These are phyloP conservation scores for Temnothorax nylanderi DNA, from an alignment of 1,140 invertebrate species.

Conservation along the genomic window DNA sequence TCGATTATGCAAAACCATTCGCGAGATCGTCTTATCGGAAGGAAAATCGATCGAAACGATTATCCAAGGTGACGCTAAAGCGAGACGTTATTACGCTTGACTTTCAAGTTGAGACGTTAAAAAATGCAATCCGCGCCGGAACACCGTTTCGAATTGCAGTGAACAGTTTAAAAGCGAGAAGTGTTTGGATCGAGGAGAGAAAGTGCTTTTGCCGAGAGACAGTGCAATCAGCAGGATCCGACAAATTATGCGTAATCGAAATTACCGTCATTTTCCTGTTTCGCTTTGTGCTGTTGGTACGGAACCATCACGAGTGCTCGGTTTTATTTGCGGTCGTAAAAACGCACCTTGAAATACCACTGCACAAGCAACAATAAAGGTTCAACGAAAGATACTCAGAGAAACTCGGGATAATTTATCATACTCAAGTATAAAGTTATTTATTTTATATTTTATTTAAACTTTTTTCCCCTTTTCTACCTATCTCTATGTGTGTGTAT, in stretches of 20 bases:
- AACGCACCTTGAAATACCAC: slow-evolving; percentile 23
- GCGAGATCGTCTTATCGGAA: neutral
- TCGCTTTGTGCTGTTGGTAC: slow-evolving; percentile 65
- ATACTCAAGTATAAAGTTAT: neutral
- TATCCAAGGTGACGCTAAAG: slow-evolving; percentile 8
- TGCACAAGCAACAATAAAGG: slow-evolving; percentile 12
- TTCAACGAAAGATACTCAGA: slow-evolving; percentile 19
- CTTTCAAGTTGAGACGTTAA: slow-evolving; percentile 29
- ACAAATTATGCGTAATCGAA: slow-evolving; percentile 78
- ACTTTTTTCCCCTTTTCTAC: neutral
- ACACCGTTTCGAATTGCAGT: slow-evolving; percentile 36
- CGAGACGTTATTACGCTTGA: slow-evolving; percentile 6
- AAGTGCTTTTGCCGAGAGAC: slow-evolving; percentile 75
- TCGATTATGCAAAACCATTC: slow-evolving; percentile 49
- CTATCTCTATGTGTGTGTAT: neutral
- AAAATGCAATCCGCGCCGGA: neutral
- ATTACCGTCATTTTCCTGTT: slow-evolving; percentile 75
- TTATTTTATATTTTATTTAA: slow-evolving; percentile 1
- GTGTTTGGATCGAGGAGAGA: slow-evolving; percentile 70
- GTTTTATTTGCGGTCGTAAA: slow-evolving; percentile 50
- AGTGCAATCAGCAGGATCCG: slow-evolving; percentile 65
- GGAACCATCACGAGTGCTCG: slow-evolving; percentile 27
- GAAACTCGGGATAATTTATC: neutral
- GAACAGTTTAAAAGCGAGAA: slow-evolving; percentile 27
- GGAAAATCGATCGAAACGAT: slow-evolving; percentile 51